These are phyloP conservation scores for Sturnira hondurensis DNA, from an alignment of 2,113 vertebrate species.

Conservation along the genomic window DNA sequence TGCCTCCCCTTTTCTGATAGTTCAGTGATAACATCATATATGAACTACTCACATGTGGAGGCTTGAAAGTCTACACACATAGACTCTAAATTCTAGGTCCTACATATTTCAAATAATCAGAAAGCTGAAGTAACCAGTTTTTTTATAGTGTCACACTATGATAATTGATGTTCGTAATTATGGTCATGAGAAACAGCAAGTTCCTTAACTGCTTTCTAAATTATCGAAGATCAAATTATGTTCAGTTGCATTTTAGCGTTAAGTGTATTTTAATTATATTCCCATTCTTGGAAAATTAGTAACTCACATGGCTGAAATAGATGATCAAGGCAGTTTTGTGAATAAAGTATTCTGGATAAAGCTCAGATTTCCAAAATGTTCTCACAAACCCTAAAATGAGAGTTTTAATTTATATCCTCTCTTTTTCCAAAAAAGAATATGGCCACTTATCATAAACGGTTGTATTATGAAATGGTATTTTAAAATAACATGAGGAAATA, in stretches of 20 bases:
- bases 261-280: conserved; percentile 75
- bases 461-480: neutral
- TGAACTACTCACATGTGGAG: neutral
- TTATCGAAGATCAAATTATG: conserved; percentile 73
- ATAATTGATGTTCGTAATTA: conserved; percentile 70
- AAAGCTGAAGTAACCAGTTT: conserved; percentile 55
- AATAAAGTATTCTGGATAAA: conserved; percentile 47
- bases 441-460: neutral
- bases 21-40: neutral
- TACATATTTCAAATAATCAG: conserved; percentile 47
- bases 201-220: conserved; percentile 71
- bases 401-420: neutral
- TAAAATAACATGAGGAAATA: neutral
- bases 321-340: conserved; percentile 52
- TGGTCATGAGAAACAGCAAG: conserved; percentile 46
- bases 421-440: neutral
- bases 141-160: conserved; percentile 60
- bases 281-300: conserved; percentile 69
- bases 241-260: conserved; percentile 60
- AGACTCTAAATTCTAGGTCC: neutral
- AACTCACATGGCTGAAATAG: conserved; percentile 53
- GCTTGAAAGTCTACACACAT: neutral
- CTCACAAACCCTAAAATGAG: conserved; percentile 14
- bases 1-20: neutral
- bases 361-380: conserved; percentile 38